Evolutionary conservation across 2,113 vertebrate genomes (phyloP).

Genomic region (Piprites chloris): DNA sequence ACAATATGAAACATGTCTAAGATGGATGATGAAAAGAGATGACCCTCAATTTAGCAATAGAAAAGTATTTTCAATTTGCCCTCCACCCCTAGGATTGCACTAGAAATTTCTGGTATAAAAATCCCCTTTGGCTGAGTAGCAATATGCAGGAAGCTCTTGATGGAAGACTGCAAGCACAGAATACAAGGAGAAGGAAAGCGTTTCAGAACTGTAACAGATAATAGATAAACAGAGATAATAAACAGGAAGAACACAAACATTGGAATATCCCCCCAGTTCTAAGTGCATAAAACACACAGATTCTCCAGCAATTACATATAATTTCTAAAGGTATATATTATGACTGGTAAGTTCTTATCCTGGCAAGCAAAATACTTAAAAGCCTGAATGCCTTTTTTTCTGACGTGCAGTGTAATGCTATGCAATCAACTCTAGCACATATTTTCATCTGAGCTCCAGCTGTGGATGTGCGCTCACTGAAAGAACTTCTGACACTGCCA

Average conservation of each 20-base stretch:
- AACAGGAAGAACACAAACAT: background rate
- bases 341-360: background rate
- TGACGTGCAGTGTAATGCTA: background rate
- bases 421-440: background rate
- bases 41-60: background rate
- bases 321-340: background rate
- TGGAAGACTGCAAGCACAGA: background rate
- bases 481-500: background rate
- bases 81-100: background rate
- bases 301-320: background rate
- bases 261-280: background rate
- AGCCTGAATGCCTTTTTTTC: background rate
- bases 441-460: background rate
- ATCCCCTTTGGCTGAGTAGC: background rate
- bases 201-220: background rate
- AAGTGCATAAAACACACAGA: background rate
- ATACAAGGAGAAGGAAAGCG: background rate
- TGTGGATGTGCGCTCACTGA: background rate
- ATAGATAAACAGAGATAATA: background rate
- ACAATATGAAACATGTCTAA: background rate
- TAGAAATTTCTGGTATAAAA: background rate
- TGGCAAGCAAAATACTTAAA: background rate
- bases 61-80: background rate
- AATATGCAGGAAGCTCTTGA: background rate
- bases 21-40: background rate